These are phyloP conservation scores for Drosophila tropicalis DNA, from an alignment of 1,140 invertebrate genomes.

Conservation along the genomic window DNA sequence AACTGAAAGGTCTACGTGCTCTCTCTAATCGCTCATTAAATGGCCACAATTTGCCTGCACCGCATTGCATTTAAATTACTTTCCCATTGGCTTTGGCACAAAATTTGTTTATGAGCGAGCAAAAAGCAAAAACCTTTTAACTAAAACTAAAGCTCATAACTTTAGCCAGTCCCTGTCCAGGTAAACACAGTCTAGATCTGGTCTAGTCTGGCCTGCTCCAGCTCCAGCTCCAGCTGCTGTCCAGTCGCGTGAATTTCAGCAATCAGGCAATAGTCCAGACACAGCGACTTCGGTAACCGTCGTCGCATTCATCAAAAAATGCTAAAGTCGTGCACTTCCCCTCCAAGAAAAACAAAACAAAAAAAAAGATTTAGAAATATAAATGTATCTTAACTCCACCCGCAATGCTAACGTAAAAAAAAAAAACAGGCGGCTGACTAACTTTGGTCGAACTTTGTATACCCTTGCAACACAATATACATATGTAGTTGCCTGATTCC, in stretches of 20 bases:
- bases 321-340: conserved; percentile 67
- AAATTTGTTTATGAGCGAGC: conserved; percentile 75
- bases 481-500: too few species aligned
- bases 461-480: too few species aligned
- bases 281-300: conserved; percentile 23
- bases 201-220: background rate
- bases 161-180: conserved; percentile 28
- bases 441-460: too few species aligned
- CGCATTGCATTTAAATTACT: conserved; percentile 75
- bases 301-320: conserved; percentile 75
- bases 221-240: conserved; percentile 16
- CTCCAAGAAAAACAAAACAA: conserved; percentile 1
- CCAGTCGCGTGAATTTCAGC: conserved; percentile 72
- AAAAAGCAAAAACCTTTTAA: conserved; percentile 62
- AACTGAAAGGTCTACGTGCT: conserved; percentile 24
- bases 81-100: conserved; percentile 61
- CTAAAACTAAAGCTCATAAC: conserved; percentile 79
- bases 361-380: background rate
- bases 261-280: conserved; percentile 54
- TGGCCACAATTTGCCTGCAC: conserved; percentile 71
- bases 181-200: background rate
- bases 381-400: conserved; percentile 60
- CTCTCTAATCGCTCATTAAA: conserved; percentile 78
- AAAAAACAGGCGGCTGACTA: background rate
- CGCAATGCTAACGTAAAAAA: conserved; percentile 25